Conservation (phyloP, 2,888 invertebrate species). For the Philereme transversata region DNA sequence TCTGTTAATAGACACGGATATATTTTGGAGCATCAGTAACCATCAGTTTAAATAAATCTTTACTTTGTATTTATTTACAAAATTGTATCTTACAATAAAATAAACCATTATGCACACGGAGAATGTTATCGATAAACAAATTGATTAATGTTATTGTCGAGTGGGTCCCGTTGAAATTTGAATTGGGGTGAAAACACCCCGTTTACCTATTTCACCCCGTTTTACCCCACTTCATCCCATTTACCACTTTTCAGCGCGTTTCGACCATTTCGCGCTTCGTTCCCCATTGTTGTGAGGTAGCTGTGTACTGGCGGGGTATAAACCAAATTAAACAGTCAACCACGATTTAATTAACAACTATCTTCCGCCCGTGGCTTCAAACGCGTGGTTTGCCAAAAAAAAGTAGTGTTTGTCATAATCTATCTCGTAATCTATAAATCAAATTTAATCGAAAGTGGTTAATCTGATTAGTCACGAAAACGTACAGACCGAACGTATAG, state of each 20-base stretch:
- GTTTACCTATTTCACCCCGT: conserved; percentile 17
- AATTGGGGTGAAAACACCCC: conserved; percentile 19
- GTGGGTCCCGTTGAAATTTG: conserved; percentile 16
- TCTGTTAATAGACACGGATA: too few species aligned
- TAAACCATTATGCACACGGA: conserved; percentile 7
- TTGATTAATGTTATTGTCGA: conserved; percentile 31
- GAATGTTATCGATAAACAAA: conserved; percentile 28
- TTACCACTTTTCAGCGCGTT: conserved; percentile 12
- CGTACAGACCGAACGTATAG: too few species aligned
- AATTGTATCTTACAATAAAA: neutral
- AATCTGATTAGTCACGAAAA: too few species aligned
- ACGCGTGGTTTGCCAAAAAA: too few species aligned
- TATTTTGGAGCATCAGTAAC: too few species aligned
- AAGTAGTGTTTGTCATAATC: too few species aligned
- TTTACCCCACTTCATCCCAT: conserved; percentile 3
- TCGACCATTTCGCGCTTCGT: conserved; percentile 18
- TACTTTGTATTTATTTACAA: too few species aligned
- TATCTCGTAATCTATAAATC: too few species aligned
- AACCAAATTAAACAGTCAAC: neutral
- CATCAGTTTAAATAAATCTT: too few species aligned
- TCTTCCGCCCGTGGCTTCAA: too few species aligned
- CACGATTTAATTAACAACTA: too few species aligned
- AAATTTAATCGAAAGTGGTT: too few species aligned
- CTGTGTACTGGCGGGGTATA: conserved; percentile 9
- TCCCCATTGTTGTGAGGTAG: conserved; percentile 17